phyloP scores from a whole-genome alignment of 2,888 invertebrate species.

The Chouioia cunea region DNA sequence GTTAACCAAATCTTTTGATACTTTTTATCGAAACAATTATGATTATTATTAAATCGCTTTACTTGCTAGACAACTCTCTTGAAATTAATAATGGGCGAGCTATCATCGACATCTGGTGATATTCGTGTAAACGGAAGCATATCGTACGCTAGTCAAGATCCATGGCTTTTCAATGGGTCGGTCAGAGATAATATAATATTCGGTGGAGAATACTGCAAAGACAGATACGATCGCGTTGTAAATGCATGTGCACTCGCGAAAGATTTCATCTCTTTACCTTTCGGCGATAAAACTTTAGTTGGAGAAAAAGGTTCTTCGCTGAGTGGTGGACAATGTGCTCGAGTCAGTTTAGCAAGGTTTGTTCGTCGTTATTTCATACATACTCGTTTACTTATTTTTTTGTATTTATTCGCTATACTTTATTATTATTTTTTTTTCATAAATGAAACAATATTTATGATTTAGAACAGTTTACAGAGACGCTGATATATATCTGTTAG shows the following conservation, averaged over 20 bases:
- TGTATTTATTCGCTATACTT: neutral
- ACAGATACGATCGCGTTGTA: conserved; percentile 72
- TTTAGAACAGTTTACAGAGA: conserved; percentile 74
- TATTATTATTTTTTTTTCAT: neutral
- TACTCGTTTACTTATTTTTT: neutral
- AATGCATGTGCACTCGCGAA: conserved; percentile 75
- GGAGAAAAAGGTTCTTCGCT: conserved; percentile 83
- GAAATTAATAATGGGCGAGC: conserved; percentile 79
- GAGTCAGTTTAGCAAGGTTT: conserved; percentile 74
- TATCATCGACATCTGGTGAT: conserved; percentile 74
- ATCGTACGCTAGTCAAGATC: conserved; percentile 84
- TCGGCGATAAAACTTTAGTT: conserved; percentile 80
- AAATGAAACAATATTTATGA: neutral
- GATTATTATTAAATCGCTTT: no score
- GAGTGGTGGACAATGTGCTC: conserved; percentile 85
- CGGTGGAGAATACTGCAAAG: conserved; percentile 74
- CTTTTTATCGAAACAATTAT: no score
- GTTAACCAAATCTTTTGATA: no score
- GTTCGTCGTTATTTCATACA: neutral
- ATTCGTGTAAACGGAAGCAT: conserved; percentile 74
- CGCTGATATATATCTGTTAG: conserved; percentile 82
- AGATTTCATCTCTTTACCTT: conserved; percentile 79
- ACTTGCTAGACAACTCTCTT: conserved; percentile 72
- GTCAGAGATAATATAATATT: conserved; percentile 85
- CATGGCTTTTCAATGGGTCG: conserved; percentile 81